These are phyloP conservation scores for Oopsacas minuta DNA, from an alignment of 37 sponge, comb jelly and placozoan genomes.

Conservation along the genomic window DNA sequence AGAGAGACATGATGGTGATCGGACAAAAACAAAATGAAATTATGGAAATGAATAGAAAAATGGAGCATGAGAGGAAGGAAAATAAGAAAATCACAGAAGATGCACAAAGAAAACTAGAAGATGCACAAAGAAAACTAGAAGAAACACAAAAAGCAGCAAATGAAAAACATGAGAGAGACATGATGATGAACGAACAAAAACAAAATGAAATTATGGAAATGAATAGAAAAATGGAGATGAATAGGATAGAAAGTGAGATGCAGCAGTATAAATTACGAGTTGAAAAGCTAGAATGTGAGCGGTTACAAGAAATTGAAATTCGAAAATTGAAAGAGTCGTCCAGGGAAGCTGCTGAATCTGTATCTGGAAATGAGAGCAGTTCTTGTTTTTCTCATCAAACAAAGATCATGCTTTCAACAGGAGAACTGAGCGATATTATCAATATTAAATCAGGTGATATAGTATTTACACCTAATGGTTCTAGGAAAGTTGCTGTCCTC, in stretches of 20 bases:
- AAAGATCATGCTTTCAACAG: not conserved
- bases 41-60: not conserved
- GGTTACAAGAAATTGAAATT: not conserved
- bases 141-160: not conserved
- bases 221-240: not conserved
- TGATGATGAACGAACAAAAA: not conserved
- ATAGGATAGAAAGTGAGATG: not conserved
- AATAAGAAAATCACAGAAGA: not conserved
- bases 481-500: not conserved
- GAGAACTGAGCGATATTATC: not conserved
- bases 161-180: not conserved
- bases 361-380: not conserved
- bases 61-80: not conserved
- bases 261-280: not conserved
- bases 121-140: not conserved
- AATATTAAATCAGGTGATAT: not conserved
- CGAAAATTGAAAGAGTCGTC: not conserved
- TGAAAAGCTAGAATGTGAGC: not conserved
- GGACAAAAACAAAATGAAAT: not conserved
- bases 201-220: not conserved
- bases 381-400: not conserved
- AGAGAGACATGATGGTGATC: not conserved
- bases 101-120: not conserved
- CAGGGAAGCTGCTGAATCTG: not conserved
- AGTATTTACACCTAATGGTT: not conserved